Evolutionary conservation across 2,888 invertebrate genomes (phyloP), one percentile per base, ranked within the genome.

Genomic region (Stenichneumon culpator): DNA sequence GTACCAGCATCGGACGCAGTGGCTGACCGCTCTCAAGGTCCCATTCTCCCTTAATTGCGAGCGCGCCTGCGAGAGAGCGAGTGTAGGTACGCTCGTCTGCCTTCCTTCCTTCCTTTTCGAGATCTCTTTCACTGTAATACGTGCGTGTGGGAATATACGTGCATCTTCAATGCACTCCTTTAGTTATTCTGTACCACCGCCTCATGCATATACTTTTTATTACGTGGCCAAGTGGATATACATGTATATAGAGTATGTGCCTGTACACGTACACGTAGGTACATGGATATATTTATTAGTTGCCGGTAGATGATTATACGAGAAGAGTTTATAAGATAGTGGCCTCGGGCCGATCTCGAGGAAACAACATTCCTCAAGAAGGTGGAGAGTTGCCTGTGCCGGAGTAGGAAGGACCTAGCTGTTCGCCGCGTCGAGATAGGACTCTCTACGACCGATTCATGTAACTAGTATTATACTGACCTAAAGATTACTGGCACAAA

Each of bases 11-110:
- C 57, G 77, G 83, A 81, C 79, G 83, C 91, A 92, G 92, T 93
- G 92, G 92, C 92, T 93, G 93, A 93, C 93, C 93, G 93, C 92
- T 90, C 92, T 93, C 93, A 93, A 93, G 93, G 93, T 93, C 93
- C 90, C 89, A 87, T 91, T 90, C 90, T 89, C 89, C 88, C 88
- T 79, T 82, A 79, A 82, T 84, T 78, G 80, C 83, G 73, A 57
- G 81, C 81, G 57, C 78, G 78, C 68, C 75, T 77, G 16, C 60
- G 16, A 28, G 32, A 44, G 44, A 44, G 70, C 77, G 68, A 70
- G 36, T 81, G 70, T 70, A 82, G 57, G 50, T 50, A 52, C n/a
- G 25, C 60, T n/a, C 63, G 60, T 28, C n/a, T n/a, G 80, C 85
- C 86, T 91, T 90, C 92, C 92, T 92, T 91, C 90, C 91, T 90